Evolutionary conservation across 2,113 vertebrate species (phyloP), one percentile per base, ranked within the genome.

Genomic region (Xerus inauris): DNA sequence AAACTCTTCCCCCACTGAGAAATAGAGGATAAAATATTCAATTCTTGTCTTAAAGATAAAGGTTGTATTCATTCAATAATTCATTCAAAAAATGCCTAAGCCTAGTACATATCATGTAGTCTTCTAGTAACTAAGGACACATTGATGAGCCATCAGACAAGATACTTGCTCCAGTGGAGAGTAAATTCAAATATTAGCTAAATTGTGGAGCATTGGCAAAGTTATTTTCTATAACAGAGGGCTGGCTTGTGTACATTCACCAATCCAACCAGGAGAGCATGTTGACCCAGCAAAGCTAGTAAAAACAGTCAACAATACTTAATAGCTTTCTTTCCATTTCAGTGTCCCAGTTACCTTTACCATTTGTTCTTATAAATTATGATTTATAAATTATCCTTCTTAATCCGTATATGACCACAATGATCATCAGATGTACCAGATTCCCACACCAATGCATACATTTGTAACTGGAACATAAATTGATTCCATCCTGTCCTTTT

Each of bases 401-500:
- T 81, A 94, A 90, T 89, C 14, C 17, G 51, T 87, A 94, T 81
- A 90, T 94, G 59, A 75, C 80, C 51, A 94, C 14, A 92, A 89
- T 35, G 14, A 93, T 38, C 11, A 94, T n/a, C 12, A 96, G 14
- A 94, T 75, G 95, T 87, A 64, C 19, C 75, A 20, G 12, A 54
- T 92, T 95, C 20, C 64, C 12, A 89, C 6, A 59, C 28, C 12
- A 87, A 62, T 90, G 22, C 28, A 90, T 94, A 85, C 17, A 75
- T 95, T 95, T 83, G 77, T 86, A 83, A 94, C 3, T 93, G 83
- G 38, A 96, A 88, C 11, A 91, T 87, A 95, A 98, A 96, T 83
- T 93, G 59, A 87, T 93, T 91, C 24, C 14, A 84, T 22, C 4
- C 17, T 69, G 17, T 84, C 42, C 8, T 81, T 93, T 87, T 94